Conservation (phyloP, 2,888 invertebrate genomes). For the Acrocera orbiculus region DNA sequence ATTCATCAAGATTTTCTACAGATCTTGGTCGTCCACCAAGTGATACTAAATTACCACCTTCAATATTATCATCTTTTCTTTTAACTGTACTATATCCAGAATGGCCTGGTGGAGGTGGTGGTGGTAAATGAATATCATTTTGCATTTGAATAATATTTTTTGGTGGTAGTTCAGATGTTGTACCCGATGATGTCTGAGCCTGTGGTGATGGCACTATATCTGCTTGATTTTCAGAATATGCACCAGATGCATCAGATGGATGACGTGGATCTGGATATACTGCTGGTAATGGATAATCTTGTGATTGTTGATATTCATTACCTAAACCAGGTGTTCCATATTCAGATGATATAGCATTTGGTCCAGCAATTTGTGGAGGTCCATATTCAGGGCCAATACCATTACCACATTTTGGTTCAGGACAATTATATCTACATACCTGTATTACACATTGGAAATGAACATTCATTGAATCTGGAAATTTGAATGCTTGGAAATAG, state of each 20-base stretch:
- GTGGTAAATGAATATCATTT: slow-evolving; percentile 59
- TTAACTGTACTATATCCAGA: slow-evolving; percentile 71
- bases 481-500: slow-evolving; percentile 93
- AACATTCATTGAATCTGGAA: slow-evolving; percentile 93
- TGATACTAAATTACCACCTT: slow-evolving; percentile 52
- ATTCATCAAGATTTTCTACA: slow-evolving; percentile 65
- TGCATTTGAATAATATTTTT: slow-evolving; percentile 32
- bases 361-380: slow-evolving; percentile 36
- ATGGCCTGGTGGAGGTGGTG: slow-evolving; percentile 69
- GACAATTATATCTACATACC: slow-evolving; percentile 84
- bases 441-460: slow-evolving; percentile 95
- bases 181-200: slow-evolving; percentile 57
- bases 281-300: slow-evolving; percentile 60
- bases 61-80: slow-evolving; percentile 48
- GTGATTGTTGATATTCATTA: slow-evolving; percentile 39
- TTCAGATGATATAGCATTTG: slow-evolving; percentile 42
- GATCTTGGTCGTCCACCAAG: slow-evolving; percentile 76
- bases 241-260: slow-evolving; percentile 66
- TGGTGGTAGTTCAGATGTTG: slow-evolving; percentile 40
- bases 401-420: slow-evolving; percentile 73
- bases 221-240: slow-evolving; percentile 65
- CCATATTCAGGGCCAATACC: slow-evolving; percentile 48
- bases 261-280: slow-evolving; percentile 78
- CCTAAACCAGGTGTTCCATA: slow-evolving; percentile 25
- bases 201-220: slow-evolving; percentile 68